phyloP scores from a whole-genome alignment of 2,113 vertebrate species.

The Pangasianodon hypophthalmus region DNA sequence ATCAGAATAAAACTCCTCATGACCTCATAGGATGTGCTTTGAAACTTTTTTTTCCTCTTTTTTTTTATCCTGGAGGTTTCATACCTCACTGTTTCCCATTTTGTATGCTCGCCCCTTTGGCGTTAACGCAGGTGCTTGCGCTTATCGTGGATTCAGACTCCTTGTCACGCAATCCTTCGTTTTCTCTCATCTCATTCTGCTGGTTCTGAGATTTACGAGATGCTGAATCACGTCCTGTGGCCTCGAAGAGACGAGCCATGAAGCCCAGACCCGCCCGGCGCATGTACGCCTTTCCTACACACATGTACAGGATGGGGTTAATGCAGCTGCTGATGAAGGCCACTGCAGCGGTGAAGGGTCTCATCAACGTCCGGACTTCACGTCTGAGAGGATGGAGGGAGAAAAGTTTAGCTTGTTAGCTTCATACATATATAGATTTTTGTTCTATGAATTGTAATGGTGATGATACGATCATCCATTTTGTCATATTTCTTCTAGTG shows the following conservation, averaged over 20 bases:
- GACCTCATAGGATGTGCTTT: background rate
- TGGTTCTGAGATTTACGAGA: slow-evolving; percentile 62
- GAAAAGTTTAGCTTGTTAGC: background rate
- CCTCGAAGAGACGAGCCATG: slow-evolving; percentile 78
- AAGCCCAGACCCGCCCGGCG: slow-evolving; percentile 70
- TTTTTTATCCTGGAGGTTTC: background rate
- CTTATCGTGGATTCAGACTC: slow-evolving; percentile 50
- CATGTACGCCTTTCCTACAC: slow-evolving; percentile 76
- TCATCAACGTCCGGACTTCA: slow-evolving; percentile 55
- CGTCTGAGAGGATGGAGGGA: slow-evolving; percentile 49
- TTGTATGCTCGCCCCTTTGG: slow-evolving; percentile 19
- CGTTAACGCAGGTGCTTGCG: slow-evolving; percentile 31
- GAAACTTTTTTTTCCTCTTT: background rate
- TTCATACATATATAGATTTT: background rate
- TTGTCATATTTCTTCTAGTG: background rate
- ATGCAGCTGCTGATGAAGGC: slow-evolving; percentile 78
- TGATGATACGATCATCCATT: background rate
- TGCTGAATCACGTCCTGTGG: slow-evolving; percentile 59
- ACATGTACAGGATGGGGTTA: slow-evolving; percentile 77
- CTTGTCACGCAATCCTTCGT: slow-evolving; percentile 58
- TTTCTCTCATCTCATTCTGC: slow-evolving; percentile 61
- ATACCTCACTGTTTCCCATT: slow-evolving; percentile 49
- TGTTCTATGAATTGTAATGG: background rate
- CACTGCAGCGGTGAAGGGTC: slow-evolving; percentile 64
- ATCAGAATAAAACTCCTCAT: background rate